Conservation (phyloP, 2,797 vertebrate species). For the Danionella dracula region DNA sequence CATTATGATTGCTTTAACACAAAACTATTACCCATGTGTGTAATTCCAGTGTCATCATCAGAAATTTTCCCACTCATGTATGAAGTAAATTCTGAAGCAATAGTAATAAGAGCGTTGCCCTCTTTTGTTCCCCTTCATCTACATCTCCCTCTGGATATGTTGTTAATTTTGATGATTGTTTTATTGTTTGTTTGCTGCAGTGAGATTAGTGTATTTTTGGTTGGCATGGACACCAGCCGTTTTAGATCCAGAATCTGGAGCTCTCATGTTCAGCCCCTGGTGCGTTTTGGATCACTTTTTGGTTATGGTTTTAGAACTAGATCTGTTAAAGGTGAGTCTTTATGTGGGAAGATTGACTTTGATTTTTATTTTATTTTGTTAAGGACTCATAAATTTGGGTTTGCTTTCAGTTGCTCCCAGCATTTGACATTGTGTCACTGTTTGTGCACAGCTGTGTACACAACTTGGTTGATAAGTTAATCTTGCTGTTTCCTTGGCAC, state of each 20-base stretch:
- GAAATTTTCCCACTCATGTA: slow-evolving; percentile 57
- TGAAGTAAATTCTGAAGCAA: slow-evolving; percentile 54
- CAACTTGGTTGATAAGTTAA: slow-evolving; percentile 15
- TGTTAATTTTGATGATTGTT: not conserved
- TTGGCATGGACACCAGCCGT: slow-evolving; percentile 10
- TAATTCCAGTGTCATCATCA: slow-evolving; percentile 28
- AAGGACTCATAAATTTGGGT: not conserved
- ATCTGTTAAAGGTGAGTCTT: slow-evolving; percentile 28
- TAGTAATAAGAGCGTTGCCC: slow-evolving; percentile 42
- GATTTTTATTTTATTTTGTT: not conserved
- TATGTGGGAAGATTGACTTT: not conserved
- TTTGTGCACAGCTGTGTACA: slow-evolving; percentile 18
- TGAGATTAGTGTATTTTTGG: not conserved
- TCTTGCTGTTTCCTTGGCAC: not conserved
- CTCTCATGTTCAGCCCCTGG: slow-evolving; percentile 17
- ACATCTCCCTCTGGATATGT: slow-evolving; percentile 11
- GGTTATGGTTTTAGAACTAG: slow-evolving; percentile 11
- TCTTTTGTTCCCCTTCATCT: not conserved
- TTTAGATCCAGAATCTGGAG: slow-evolving; percentile 21
- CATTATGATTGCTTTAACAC: slow-evolving; percentile 32
- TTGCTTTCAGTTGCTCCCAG: not conserved
- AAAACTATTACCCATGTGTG: slow-evolving; percentile 16
- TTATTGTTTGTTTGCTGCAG: not conserved
- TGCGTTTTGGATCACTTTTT: slow-evolving; percentile 21
- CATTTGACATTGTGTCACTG: not conserved